Evolutionary conservation across 2,888 invertebrate species (phyloP), one percentile per base, ranked within the genome.

Genomic region (Tryphoninae sp.): DNA sequence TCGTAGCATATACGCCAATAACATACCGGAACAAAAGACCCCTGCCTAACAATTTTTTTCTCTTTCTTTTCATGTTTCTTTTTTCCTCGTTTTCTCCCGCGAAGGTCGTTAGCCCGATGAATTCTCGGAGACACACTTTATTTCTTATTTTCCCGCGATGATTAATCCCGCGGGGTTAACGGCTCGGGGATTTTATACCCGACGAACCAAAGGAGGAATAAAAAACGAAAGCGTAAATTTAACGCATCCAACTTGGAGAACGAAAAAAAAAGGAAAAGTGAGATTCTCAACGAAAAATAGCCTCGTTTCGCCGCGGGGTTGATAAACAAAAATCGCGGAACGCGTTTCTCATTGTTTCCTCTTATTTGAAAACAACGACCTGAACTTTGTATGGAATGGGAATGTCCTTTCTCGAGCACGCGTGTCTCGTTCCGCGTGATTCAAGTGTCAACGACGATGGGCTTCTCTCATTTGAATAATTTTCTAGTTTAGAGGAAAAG

Each of bases 391-490:
- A 33, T 33, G 33, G 6, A 33, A 33, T 33, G 33, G 33, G 33
- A 33, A 33, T 6, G 33, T 33, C 33, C 33, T 42, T 45, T 2
- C 45, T 26, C 22, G 62, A 45, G 11, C 8, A 65, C 9, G 13
- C 23, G 45, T n/a, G 58, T 40, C 40, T 58, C 8, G 65, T 23
- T 40, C 59, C 8, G 53, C 61, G 40, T 9, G 13, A 45, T 45
- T 45, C 45, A 45, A 45, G 33, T 33, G 33, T 33, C 33, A 33
- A 33, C 33, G 45, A 45, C 45, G 45, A 45, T 45, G 11, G 45
- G 45, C 13, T 45, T 13, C 45, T 72, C 45, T 72, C 61, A 83
- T 84, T 85, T 85, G 78, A 84, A 87, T 87, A 86, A 87, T 87
- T 85, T 75, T 76, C 82, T 71, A 84, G 85, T 86, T 86, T 85